Evolutionary conservation across 2,888 invertebrate genomes (phyloP).

Genomic region (Xylocampa areola): DNA sequence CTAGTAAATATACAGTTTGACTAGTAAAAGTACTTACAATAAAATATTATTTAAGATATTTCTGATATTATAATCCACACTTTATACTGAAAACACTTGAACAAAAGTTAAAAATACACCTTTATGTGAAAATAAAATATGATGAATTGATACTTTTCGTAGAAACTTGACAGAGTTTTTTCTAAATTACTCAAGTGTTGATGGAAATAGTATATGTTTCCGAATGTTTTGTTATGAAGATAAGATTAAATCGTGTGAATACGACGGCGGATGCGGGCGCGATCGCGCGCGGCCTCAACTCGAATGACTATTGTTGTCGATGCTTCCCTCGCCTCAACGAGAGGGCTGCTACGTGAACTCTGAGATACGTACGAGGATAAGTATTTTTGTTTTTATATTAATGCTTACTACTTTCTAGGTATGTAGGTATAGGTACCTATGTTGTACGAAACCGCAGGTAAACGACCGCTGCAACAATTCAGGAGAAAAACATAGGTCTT

Average conservation of each 20-base stretch:
- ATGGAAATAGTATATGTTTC: constrained; percentile 38
- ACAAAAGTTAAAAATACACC: constrained; percentile 52
- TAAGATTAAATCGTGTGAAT: constrained; percentile 11
- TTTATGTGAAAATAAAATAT: constrained; percentile 30
- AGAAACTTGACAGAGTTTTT: constrained; percentile 13
- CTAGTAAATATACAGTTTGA: not conserved
- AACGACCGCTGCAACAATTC: not conserved
- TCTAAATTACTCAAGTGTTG: constrained; percentile 37
- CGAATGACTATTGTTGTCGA: constrained; percentile 57
- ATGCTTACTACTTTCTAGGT: not conserved
- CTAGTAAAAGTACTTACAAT: constrained; percentile 38
- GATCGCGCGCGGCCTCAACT: constrained; percentile 48
- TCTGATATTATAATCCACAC: constrained; percentile 28
- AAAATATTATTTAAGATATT: constrained; percentile 5
- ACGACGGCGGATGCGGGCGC: constrained; percentile 38
- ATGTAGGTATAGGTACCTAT: no score
- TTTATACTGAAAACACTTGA: constrained; percentile 44
- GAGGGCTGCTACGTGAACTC: constrained; percentile 52
- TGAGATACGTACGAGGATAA: constrained; percentile 17
- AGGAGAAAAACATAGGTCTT: not conserved
- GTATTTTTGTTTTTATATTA: constrained; percentile 36
- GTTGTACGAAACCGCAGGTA: not conserved
- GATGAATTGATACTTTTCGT: constrained; percentile 13
- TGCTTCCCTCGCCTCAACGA: constrained; percentile 50
- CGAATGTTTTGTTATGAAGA: constrained; percentile 24